Conservation (phyloP, 1,140 invertebrate species). For the Pissodes strobi region DNA sequence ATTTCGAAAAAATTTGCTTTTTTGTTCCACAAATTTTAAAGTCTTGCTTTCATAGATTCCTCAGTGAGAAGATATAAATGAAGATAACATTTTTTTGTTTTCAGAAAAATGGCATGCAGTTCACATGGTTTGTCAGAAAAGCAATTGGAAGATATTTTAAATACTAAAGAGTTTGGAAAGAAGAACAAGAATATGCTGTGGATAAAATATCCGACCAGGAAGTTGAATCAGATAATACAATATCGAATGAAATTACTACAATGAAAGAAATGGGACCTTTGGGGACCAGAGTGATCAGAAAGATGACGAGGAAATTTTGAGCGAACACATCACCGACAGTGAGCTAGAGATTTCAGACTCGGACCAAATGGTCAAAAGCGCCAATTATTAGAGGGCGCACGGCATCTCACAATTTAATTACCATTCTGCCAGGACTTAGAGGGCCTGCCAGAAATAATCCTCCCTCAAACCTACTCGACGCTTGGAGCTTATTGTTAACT, state of each 20-base stretch:
- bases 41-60: no score
- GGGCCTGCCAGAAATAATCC: background rate
- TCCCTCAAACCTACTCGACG: no score
- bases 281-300: no score
- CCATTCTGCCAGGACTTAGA: background rate
- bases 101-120: constrained; percentile 6
- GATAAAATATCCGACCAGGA: background rate
- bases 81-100: no score
- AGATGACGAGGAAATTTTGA: background rate
- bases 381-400: background rate
- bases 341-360: background rate
- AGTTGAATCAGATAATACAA: background rate
- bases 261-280: background rate
- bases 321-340: background rate
- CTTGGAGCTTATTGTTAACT: no score
- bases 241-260: background rate
- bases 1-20: no score
- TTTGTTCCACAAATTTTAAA: no score
- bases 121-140: background rate
- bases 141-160: constrained; percentile 1
- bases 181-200: constrained; percentile 1
- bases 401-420: background rate
- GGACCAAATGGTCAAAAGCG: background rate
- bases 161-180: background rate
- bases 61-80: no score